A percentile compares a stretch with the other conserved stretches of the same genome.
Conservation (phyloP, 1,140 invertebrate genomes). For the Drosophila kikkawai region DNA sequence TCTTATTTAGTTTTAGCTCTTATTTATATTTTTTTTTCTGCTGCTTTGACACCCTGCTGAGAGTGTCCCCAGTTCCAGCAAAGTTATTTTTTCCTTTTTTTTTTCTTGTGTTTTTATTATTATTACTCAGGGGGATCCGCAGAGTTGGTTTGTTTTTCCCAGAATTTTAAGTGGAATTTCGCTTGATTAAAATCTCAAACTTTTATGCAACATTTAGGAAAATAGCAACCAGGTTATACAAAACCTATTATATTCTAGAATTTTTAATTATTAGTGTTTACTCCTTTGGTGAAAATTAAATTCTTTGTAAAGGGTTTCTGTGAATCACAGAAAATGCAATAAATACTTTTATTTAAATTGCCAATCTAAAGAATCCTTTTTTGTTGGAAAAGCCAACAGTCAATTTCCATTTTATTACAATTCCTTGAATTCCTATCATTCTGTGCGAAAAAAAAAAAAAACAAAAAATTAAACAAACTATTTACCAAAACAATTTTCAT, state of each 20-base stretch:
- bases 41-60: constrained; percentile 23
- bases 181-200: constrained; percentile 42
- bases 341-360: not conserved
- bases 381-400: not conserved
- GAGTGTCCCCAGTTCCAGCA: constrained; percentile 22
- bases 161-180: constrained; percentile 43
- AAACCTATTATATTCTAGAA: not conserved
- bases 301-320: not conserved
- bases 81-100: not conserved
- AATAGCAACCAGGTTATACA: not conserved
- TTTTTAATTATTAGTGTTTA: not conserved
- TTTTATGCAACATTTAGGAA: constrained; percentile 11
- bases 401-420: constrained; percentile 5
- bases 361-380: not conserved
- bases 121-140: constrained; percentile 24
- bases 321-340: not conserved
- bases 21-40: constrained; percentile 20
- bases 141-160: constrained; percentile 13
- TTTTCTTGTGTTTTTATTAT: constrained; percentile 27
- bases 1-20: constrained; percentile 57
- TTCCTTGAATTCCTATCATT: not conserved
- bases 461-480: not conserved
- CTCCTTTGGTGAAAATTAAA: not conserved
- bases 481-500: constrained; percentile 1
- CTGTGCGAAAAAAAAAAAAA: not conserved